Conservation (phyloP, 2,888 invertebrate species). For the Leucophenga montana region DNA sequence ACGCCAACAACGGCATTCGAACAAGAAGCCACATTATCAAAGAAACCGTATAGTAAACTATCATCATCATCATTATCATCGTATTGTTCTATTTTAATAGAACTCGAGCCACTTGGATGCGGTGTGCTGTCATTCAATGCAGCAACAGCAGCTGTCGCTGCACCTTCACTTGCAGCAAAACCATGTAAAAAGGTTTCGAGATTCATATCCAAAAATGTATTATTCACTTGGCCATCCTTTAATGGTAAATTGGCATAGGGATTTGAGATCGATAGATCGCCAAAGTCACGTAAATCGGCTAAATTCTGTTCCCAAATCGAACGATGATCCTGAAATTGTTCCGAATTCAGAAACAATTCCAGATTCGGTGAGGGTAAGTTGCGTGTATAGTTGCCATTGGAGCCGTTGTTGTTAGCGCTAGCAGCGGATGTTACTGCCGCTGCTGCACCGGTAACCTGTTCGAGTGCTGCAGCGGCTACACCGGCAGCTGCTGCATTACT, state of each 20-base stretch:
- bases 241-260: conserved; percentile 68
- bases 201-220: conserved; percentile 56
- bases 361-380: conserved; percentile 51
- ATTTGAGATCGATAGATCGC: conserved; percentile 60
- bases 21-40: conserved; percentile 35
- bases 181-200: conserved; percentile 60
- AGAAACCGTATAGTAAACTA: conserved; percentile 39
- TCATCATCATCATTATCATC: conserved; percentile 51
- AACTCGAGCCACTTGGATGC: conserved; percentile 56
- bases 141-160: conserved; percentile 40
- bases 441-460: conserved; percentile 37
- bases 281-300: conserved; percentile 77
- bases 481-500: conserved; percentile 32
- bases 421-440: conserved; percentile 38
- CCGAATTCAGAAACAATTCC: conserved; percentile 70
- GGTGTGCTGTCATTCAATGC: conserved; percentile 67
- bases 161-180: conserved; percentile 43
- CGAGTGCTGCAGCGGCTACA: conserved; percentile 28
- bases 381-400: conserved; percentile 10
- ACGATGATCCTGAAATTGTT: conserved; percentile 65
- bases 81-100: conserved; percentile 54
- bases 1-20: conserved; percentile 19
- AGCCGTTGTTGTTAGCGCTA: conserved; percentile 30
- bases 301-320: conserved; percentile 77
- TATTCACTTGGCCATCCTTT: conserved; percentile 73